Base-by-base conservation (phyloP, 2,797 vertebrate genomes). In the Phaenicophaeus curvirostris region DNA sequence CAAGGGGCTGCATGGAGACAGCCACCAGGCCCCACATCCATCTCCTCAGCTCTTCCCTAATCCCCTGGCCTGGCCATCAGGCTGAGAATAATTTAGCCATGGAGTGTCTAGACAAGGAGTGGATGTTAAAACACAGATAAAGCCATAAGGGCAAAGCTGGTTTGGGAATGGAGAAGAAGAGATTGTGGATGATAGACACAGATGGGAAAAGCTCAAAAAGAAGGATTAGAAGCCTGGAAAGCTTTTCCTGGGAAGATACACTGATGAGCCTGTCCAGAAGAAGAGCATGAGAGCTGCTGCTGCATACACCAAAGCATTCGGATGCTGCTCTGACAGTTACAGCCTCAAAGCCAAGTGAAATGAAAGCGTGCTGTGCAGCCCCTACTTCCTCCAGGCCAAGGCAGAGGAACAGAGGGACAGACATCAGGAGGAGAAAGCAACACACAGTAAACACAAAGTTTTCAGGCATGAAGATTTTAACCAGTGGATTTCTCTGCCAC, bases 381-480 rank as follows among this genome's bases (percentile, higher is more conserved):
- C 65, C 73, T 51, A 15, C n/a, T 58, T 59, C 42, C 59, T 55
- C 39, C 61, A 48, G 25, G 53, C 28, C 68, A 51, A 1, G 5
- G 44, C 3, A 0, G 6, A 83, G 65, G 42, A 74, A 54, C 3
- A 0, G 35, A 21, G 30, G 31, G 8, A 58, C 18, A 37, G n/a
- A 11, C 5, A 48, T 10, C 59, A n/a, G 59, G 67, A 87, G 2
- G 6, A 48, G 77, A 80, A 74, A 33, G 58, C 23, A 42, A 66
- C 50, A 58, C 6, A 81, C 68, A 53, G 46, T 8, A 83, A 73
- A 87, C 46, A 55, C 14, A 42, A 90, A 95, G 88, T 95, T 95
- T 83, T 51, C 39, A 27, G 2, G 48, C 42, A 19, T 1, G 4
- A 71, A 79, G 42, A 61, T 51, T 85, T 93, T 89, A 91, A 94